Conservation (phyloP, 2,888 invertebrate species). For the Clunio marinus region DNA sequence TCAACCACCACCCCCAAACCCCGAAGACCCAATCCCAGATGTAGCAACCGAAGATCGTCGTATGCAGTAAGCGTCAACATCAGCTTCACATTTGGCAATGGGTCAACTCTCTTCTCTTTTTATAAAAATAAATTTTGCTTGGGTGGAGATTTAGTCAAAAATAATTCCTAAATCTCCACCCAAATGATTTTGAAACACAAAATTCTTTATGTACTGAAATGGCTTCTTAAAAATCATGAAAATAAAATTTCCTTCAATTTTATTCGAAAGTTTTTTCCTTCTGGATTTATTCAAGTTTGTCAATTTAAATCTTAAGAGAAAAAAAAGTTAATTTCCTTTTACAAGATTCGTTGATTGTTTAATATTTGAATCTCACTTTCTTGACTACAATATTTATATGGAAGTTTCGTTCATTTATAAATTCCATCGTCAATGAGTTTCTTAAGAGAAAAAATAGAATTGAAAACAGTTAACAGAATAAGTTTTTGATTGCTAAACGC, state of each 20-base stretch:
- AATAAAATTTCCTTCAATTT: background rate
- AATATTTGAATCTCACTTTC: background rate
- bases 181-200: background rate
- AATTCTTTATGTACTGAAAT: background rate
- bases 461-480: background rate
- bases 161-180: background rate
- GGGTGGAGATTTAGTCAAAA: background rate
- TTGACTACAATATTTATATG: too few relatives aligned
- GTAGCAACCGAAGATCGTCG: conserved; percentile 17
- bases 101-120: background rate
- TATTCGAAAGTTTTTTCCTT: background rate
- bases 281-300: background rate
- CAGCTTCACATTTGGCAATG: conserved; percentile 10
- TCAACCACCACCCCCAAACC: conserved; percentile 21
- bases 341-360: background rate
- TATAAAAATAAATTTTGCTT: background rate
- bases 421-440: background rate
- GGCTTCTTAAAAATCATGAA: background rate
- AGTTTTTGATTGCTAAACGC: conserved; percentile 12
- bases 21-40: conserved; percentile 25
- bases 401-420: too few relatives aligned
- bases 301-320: background rate
- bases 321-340: too few relatives aligned
- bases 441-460: conserved; percentile 8
- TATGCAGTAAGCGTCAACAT: conserved; percentile 3